Evolutionary conservation across 2,797 vertebrate species (phyloP), one percentile per base, ranked within the genome.

Genomic region (Hippoglossus hippoglossus): DNA sequence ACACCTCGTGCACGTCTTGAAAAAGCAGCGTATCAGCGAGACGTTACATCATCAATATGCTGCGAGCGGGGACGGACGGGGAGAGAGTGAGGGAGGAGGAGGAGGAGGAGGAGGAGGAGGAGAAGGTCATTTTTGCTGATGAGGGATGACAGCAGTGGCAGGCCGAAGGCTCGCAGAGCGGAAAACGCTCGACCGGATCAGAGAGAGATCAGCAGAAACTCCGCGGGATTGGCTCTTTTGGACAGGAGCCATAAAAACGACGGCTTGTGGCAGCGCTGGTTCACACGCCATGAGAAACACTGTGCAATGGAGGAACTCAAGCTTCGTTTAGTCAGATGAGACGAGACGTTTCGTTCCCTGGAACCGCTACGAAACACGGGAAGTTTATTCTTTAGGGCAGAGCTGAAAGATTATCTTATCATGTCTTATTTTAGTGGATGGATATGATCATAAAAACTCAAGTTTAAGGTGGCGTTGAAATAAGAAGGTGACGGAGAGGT

Each of bases 71-170:
- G 71, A 68, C 8, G 15, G 70, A 70, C 53, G 41, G 69, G 53
- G 34, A 69, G 41, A 66, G 6, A 64, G 55, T 22, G 21, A 67
- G 53, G 62, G 58, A 64, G 70, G 44, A 46, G 56, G 39, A 70
- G 46, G 66, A 6, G 63, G 56, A 24, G n/a, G n/a, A n/a, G 21
- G 63, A 52, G 59, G 60, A 66, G 70, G 65, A 75, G 66, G 24
- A 67, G 65, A 53, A 65, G 82, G 83, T 87, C 77, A 73, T 85
- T 82, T 87, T 26, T 72, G 72, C 60, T 85, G 80, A 90, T 83
- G 73, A 87, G 73, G 56, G 79, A 74, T 56, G 89, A 89, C 82
- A 89, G 86, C 79, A 63, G 82, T 25, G 67, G 79, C 36, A 67
- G 64, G 63, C 53, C 64, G 74, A 72, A 73, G 22, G 69, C 91